Base-by-base conservation (phyloP, 2,797 vertebrate genomes). In the Lepus oiostolus region DNA sequence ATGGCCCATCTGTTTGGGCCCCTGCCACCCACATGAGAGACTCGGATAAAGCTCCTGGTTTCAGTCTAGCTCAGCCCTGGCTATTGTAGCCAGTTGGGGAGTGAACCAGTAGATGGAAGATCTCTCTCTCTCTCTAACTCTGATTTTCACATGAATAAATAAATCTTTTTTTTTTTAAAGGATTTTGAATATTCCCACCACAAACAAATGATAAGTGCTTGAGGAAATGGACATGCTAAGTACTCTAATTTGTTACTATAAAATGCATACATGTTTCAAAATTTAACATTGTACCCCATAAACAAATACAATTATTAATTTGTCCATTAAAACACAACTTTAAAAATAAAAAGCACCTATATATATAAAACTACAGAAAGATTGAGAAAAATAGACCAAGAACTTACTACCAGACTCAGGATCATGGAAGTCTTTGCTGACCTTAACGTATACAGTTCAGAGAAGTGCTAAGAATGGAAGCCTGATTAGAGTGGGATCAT, bases 321-420 rank as follows among this genome's bases (percentile, higher is more conserved):
- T 82, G 30, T 52, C 67, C 28, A 85, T 35, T 54, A 30, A 70
- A 86, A 62, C 74, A 30, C 38, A 58, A 72, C 7, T 32, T 54
- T n/a, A 62, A 16, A 67, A 72, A 42, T 8, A 75, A 47, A 47
- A 58, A 52, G 28, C 26, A n/a, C 80, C 35, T 35, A 42, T 1
- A 9, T 7, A 68, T 9, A 82, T 65, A 54, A 21, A n/a, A 74
- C 13, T 38, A 71, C 0, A 79, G 35, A 74, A 80, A 60, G 47
- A 13, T 28, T 79, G 65, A 93, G n/a, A 89, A 91, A 83, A 95
- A 81, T 28, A 90, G 74, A 63, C 38, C 50, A 90, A 76, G 54
- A 96, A 79, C 38, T 90, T 35, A 95, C 54, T 87, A 84, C 30
- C 28, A 13, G 52, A 90, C 62, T 68, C 4, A 28, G 52, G 85